phyloP scores from a whole-genome alignment of 2,888 invertebrate genomes.

The Mimumesa dahlbomi region DNA sequence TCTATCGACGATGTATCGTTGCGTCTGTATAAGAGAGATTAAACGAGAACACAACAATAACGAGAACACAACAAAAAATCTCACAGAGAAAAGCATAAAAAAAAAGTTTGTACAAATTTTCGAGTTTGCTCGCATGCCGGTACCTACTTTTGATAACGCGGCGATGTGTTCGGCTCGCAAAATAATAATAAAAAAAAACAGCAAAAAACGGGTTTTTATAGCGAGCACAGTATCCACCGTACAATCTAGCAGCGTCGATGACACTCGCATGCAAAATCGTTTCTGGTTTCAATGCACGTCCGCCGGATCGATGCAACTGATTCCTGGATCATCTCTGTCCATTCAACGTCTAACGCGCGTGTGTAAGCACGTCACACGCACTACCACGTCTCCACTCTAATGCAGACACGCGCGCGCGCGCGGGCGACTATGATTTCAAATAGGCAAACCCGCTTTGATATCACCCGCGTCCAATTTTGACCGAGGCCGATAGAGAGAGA shows the following conservation, averaged over 20 bases:
- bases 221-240: constrained; percentile 15
- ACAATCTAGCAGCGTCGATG: constrained; percentile 30
- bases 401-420: neutral
- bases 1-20: neutral
- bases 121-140: neutral
- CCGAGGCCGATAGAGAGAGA: no score
- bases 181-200: constrained; percentile 47
- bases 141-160: constrained; percentile 2
- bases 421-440: neutral
- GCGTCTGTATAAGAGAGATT: neutral
- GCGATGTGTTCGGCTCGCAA: constrained; percentile 10
- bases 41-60: neutral
- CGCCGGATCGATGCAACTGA: constrained; percentile 14
- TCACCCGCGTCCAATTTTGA: neutral
- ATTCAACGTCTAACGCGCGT: constrained; percentile 6
- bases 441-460: constrained; percentile 4
- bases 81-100: neutral
- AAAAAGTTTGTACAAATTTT: constrained; percentile 17
- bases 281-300: constrained; percentile 31
- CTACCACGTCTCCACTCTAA: constrained; percentile 12
- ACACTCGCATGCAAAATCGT: constrained; percentile 45
- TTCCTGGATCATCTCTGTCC: constrained; percentile 20
- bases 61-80: neutral
- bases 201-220: constrained; percentile 31
- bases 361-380: constrained; percentile 11